Evolutionary conservation across 2,888 invertebrate genomes (phyloP).

Genomic region (Callyntrura sp.): DNA sequence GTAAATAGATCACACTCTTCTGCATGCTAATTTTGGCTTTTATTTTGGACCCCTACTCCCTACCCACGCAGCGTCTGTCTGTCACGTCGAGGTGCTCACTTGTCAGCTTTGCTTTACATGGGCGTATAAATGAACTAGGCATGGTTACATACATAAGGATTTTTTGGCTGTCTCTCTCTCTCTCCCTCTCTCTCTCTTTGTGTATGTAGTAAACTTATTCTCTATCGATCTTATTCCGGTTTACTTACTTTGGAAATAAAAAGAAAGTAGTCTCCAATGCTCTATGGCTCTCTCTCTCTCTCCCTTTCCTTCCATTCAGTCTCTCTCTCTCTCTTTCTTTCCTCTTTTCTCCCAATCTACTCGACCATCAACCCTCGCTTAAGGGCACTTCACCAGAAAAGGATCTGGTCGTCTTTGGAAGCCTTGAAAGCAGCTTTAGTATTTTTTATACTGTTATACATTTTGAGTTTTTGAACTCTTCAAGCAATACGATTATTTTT

Average conservation of each 20-base stretch:
- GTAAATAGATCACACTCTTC: no score
- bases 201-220: no score
- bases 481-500: neutral
- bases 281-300: neutral
- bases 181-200: no score
- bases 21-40: no score
- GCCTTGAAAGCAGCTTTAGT: neutral
- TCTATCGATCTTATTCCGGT: slow-evolving; percentile 3
- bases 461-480: neutral
- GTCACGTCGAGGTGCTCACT: neutral
- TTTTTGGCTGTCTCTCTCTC: no score
- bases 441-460: neutral
- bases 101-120: neutral
- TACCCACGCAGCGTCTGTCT: neutral
- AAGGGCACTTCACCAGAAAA: slow-evolving; percentile 3
- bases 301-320: neutral
- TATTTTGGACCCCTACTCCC: no score
- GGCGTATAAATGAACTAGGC: neutral
- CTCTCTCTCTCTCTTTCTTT: neutral
- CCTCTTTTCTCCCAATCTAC: neutral
- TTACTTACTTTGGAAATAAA: neutral
- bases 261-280: slow-evolving; percentile 26
- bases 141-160: neutral
- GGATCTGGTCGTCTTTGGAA: slow-evolving; percentile 10
- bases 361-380: neutral